Percentiles rank a stretch among this genome's conserved stretches.
These are phyloP conservation scores for Empidonax alnorum DNA, from an alignment of 2,113 vertebrate species.

Conservation along the genomic window DNA sequence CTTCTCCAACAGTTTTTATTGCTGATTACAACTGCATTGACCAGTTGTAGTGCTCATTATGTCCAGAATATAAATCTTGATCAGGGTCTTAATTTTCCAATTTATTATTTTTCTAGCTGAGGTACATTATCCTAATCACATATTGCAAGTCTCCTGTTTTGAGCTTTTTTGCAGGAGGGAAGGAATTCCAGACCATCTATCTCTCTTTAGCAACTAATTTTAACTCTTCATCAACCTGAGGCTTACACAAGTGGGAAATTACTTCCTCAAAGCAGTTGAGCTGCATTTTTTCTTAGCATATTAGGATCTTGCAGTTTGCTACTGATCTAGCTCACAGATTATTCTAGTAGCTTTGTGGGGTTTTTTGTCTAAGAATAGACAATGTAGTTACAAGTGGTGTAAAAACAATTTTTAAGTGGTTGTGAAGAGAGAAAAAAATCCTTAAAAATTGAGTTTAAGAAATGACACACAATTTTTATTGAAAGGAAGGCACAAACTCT, in stretches of 20 bases:
- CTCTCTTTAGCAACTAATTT: not conserved
- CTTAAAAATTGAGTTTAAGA: not conserved
- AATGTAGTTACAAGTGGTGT: not conserved
- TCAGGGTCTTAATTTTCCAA: not conserved
- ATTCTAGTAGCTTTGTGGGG: not conserved
- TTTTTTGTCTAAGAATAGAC: not conserved
- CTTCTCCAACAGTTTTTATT: not conserved
- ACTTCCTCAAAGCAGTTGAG: not conserved
- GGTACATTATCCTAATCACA: not conserved
- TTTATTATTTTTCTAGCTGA: not conserved
- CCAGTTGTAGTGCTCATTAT: fast-evolving
- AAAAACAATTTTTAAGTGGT: not conserved
- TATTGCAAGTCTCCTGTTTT: not conserved
- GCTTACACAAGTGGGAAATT: not conserved
- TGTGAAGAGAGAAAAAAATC: not conserved
- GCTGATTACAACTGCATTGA: not conserved
- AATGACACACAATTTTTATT: not conserved
- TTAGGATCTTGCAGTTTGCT: not conserved
- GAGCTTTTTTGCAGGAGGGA: not conserved
- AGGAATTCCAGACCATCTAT: not conserved
- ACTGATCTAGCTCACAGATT: not conserved
- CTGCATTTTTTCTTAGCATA: not conserved
- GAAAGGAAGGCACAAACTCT: not conserved
- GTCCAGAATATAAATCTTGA: not conserved
- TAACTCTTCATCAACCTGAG: not conserved